phyloP scores from a whole-genome alignment of 1,140 invertebrate species.

The Atta texana region DNA sequence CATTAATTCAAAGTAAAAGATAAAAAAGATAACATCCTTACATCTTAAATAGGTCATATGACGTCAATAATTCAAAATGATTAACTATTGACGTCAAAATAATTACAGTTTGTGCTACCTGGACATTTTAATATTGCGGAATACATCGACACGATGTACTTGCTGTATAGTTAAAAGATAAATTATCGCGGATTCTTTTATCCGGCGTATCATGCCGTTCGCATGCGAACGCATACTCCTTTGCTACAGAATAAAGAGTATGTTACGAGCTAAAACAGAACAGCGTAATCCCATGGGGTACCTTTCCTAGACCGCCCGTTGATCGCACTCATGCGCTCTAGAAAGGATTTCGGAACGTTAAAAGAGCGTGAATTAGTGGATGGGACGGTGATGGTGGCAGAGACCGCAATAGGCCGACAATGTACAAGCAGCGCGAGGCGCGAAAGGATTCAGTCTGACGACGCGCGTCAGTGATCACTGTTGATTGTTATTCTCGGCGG shows the following conservation, averaged over 20 bases:
- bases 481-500: slow-evolving; percentile 55
- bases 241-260: slow-evolving; percentile 16
- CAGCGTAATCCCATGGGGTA: slow-evolving; percentile 19
- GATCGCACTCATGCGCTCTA: slow-evolving; percentile 67
- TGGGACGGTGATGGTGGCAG: slow-evolving; percentile 55
- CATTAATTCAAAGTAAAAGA: no score
- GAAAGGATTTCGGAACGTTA: slow-evolving; percentile 53
- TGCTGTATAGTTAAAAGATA: not conserved
- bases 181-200: not conserved
- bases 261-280: slow-evolving; percentile 15
- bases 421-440: slow-evolving; percentile 26
- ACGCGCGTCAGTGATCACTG: slow-evolving; percentile 81
- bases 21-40: no score
- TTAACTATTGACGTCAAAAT: no score
- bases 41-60: no score
- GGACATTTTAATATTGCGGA: not conserved
- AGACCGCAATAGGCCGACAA: slow-evolving; percentile 6
- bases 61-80: no score
- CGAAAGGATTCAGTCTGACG: slow-evolving; percentile 78
- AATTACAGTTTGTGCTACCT: no score
- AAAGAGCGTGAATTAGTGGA: slow-evolving; percentile 70
- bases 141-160: not conserved
- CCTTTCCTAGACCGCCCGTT: slow-evolving; percentile 46
- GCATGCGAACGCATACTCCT: slow-evolving; percentile 5
- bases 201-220: slow-evolving; percentile 42